A percentile compares a stretch with the other conserved stretches of the same genome.
phyloP scores from a whole-genome alignment of 2,888 invertebrate genomes.

The Cecidostiba fungosa region DNA sequence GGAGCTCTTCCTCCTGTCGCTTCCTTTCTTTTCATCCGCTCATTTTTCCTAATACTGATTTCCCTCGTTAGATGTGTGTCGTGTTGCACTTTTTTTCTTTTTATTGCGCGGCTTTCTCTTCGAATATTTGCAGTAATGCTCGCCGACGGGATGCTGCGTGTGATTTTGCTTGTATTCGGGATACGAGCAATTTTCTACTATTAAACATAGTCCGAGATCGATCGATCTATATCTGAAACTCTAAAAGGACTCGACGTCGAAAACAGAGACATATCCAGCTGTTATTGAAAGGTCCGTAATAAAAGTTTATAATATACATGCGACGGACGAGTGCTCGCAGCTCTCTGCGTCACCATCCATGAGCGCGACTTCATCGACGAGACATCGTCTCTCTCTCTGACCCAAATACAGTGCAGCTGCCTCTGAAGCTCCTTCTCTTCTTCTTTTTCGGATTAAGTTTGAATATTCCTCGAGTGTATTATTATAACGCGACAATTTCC shows the following conservation, averaged over 20 bases:
- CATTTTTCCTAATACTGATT: neutral
- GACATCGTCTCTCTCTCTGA: constrained; percentile 43
- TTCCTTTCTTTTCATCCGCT: neutral
- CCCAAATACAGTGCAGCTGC: constrained; percentile 32
- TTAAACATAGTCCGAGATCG: neutral
- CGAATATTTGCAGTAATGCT: neutral
- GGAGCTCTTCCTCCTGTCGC: neutral
- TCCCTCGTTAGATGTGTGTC: neutral
- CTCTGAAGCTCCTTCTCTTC: neutral
- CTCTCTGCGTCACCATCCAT: constrained; percentile 26
- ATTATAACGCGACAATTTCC: no score
- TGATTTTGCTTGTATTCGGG: no score
- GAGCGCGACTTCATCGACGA: constrained; percentile 37
- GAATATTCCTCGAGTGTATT: neutral
- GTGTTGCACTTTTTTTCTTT: no score
- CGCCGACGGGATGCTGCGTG: no score
- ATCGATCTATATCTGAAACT: neutral
- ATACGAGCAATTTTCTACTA: neutral
- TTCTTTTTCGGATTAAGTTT: neutral
- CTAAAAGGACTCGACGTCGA: neutral
- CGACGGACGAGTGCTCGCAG: neutral
- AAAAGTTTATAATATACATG: constrained; percentile 10
- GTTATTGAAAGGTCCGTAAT: constrained; percentile 32
- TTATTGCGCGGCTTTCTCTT: neutral
- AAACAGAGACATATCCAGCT: neutral